phyloP scores from a whole-genome alignment of 2,797 vertebrate species.

The Glossophaga mutica region DNA sequence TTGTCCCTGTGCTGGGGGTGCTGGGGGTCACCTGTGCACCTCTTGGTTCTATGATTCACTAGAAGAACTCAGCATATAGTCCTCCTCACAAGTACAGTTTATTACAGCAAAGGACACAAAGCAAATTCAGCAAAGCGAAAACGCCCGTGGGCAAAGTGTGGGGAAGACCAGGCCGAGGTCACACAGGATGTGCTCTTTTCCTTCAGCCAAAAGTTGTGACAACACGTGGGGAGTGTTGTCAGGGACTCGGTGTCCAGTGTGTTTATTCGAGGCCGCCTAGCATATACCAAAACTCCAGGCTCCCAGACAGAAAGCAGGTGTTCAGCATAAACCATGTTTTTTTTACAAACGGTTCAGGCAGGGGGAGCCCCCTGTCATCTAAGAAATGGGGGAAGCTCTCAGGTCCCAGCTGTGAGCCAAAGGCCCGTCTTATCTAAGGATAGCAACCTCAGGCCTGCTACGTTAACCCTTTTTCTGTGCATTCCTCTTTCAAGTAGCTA shows the following conservation, averaged over 20 bases:
- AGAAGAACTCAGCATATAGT: background rate
- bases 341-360: background rate
- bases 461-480: background rate
- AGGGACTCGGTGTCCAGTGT: background rate
- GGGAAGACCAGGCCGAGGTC: background rate
- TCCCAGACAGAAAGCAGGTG: background rate
- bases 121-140: background rate
- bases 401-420: background rate
- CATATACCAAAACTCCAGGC: background rate
- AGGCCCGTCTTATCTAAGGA: background rate
- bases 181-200: background rate
- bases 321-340: background rate
- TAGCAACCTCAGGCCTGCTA: background rate
- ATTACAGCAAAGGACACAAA: background rate
- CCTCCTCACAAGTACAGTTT: background rate
- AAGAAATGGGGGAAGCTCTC: background rate
- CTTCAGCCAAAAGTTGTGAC: background rate
- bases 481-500: background rate
- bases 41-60: background rate
- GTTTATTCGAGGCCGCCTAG: background rate
- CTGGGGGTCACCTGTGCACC: background rate
- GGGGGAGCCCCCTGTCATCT: background rate
- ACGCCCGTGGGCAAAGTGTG: background rate
- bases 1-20: background rate
- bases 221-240: background rate